A percentile compares a stretch with the other conserved stretches of the same genome.
Evolutionary conservation across 2,888 invertebrate genomes (phyloP).

Genomic region (Protodeltote pygarga): DNA sequence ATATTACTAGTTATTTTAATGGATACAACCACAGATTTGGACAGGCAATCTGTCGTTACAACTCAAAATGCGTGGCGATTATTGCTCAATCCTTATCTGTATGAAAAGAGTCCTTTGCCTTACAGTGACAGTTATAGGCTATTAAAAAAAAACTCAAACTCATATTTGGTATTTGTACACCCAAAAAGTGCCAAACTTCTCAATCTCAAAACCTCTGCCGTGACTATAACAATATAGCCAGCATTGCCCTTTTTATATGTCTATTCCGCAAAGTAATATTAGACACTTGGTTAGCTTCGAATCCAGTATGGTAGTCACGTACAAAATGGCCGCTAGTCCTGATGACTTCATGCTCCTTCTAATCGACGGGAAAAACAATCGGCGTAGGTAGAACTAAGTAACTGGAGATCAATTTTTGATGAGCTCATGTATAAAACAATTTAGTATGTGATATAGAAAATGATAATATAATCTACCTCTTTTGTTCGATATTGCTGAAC

Average conservation of each 20-base stretch:
- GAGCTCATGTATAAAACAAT: not conserved
- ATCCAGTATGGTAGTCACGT: conserved; percentile 59
- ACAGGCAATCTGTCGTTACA: too few species aligned
- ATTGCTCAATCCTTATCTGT: too few species aligned
- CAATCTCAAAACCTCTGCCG: conserved; percentile 32
- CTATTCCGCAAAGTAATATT: conserved; percentile 37
- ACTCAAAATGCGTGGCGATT: too few species aligned
- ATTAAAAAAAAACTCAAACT: too few species aligned
- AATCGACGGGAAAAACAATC: conserved; percentile 59
- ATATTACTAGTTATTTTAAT: too few species aligned
- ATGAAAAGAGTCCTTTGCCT: too few species aligned
- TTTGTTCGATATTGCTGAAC: too few species aligned
- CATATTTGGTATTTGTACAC: too few species aligned
- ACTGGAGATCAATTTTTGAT: conserved; percentile 3
- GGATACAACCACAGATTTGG: too few species aligned
- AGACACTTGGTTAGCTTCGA: conserved; percentile 34
- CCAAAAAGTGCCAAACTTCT: conserved; percentile 17
- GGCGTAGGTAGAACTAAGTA: conserved; percentile 24
- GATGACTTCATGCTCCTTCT: conserved; percentile 64
- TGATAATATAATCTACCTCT: too few species aligned
- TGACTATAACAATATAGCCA: conserved; percentile 43
- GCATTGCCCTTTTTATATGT: conserved; percentile 46
- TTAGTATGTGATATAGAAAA: not conserved
- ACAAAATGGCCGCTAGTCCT: conserved; percentile 48
- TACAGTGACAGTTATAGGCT: too few species aligned